Conservation (phyloP, 2,888 invertebrate genomes). For the Himalopsyche anomala region DNA sequence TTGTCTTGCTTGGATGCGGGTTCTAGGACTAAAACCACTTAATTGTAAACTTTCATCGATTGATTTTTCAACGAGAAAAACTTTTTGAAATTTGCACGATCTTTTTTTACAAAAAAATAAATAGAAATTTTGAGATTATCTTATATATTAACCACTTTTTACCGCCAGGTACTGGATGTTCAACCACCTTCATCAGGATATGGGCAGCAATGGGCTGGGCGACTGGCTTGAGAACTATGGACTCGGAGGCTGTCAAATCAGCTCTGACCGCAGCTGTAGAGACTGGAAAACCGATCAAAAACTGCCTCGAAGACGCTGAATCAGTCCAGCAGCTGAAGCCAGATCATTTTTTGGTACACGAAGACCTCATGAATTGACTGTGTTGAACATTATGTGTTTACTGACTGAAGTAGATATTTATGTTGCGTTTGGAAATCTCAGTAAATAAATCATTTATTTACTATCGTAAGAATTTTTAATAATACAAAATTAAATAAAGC, state of each 20-base stretch:
- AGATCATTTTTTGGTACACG: slow-evolving; percentile 75
- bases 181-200: slow-evolving; percentile 82
- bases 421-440: slow-evolving; percentile 3
- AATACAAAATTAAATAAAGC: too few relatives aligned
- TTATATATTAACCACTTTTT: background rate
- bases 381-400: background rate
- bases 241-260: slow-evolving; percentile 79
- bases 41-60: too few relatives aligned
- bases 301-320: slow-evolving; percentile 77
- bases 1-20: too few relatives aligned
- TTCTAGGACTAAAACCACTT: too few relatives aligned
- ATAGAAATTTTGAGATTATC: background rate
- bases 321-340: slow-evolving; percentile 71
- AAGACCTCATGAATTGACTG: slow-evolving; percentile 61
- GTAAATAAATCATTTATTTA: background rate
- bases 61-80: too few relatives aligned
- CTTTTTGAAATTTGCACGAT: background rate
- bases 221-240: slow-evolving; percentile 80
- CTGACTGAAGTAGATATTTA: background rate
- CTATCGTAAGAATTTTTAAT: too few relatives aligned
- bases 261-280: slow-evolving; percentile 80
- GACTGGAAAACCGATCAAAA: slow-evolving; percentile 76
- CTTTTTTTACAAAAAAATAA: background rate
- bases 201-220: slow-evolving; percentile 83
- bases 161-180: slow-evolving; percentile 77